Base-by-base conservation (phyloP, 1,140 invertebrate species). In the Capitella teleta region DNA sequence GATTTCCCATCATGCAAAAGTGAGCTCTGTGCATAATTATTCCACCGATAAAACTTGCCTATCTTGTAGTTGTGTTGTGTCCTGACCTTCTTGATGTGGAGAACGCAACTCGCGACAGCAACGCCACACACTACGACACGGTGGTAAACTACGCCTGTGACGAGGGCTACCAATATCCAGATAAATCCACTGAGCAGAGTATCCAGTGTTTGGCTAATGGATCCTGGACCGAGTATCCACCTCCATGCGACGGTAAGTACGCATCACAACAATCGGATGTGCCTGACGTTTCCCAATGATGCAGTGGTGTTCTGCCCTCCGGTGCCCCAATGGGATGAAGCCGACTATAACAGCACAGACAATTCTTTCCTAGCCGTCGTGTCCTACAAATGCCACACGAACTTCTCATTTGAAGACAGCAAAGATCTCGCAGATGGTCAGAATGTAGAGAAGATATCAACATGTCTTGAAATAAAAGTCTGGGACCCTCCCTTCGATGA, bases 291-390 rank as follows among this genome's bases (percentile, higher is more conserved):
- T n/a, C n/a, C 8, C n/a, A 10, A 32, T 10, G n/a, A 24, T 47
- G 4, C 23, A 53, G 52, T 49, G 21, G 45, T 53, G 18, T 53
- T 49, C 37, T 53, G 52, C 28, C 52, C 52, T 10, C 46, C 47
- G n/a, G 25, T 53, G 19, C 52, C 52, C 23, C 28, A 23, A 18
- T 53, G 52, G 52, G 19, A 36, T 6, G 32, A 47, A 19, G 19
- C 46, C n/a, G 21, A 21, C 6, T 53, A 43, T 47, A 53, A 53
- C 37, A 44, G 32, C 51, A 53, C 46, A 14, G 38, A 49, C 28
- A 53, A 53, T 47, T 28, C 48, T 28, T 53, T 53, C 25, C 18
- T 28, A 12, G 28, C 52, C 14, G 26, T 24, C 10, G 12, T 53
- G 5, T 28, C 10, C n/a, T 53, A 53, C 40, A 23, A 28, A 1